Conservation (phyloP, 92 coral and sea anemone species). For the Montipora capitata region DNA sequence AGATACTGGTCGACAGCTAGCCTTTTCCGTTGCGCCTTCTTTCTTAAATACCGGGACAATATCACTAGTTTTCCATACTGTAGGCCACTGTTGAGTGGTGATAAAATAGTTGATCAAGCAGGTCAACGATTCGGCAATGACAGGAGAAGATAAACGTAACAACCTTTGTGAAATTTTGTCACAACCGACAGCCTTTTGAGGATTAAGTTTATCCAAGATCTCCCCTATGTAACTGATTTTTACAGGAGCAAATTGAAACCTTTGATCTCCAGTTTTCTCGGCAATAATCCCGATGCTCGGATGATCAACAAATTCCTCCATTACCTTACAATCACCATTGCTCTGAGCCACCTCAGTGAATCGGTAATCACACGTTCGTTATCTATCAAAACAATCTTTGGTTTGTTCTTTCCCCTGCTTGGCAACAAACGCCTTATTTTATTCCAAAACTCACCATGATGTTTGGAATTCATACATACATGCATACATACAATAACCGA, state of each 20-base stretch:
- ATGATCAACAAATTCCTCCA: constrained; percentile 59
- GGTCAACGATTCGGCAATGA: background rate
- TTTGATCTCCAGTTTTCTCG: constrained; percentile 2
- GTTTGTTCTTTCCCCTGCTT: constrained; percentile 16
- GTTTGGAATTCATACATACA: no score
- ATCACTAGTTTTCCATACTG: constrained; percentile 4
- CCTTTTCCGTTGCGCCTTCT: background rate
- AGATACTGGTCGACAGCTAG: background rate
- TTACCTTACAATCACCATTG: constrained; percentile 14
- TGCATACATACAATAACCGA: no score
- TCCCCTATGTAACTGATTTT: no score
- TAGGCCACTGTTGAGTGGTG: constrained; percentile 9
- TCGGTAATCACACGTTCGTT: constrained; percentile 50
- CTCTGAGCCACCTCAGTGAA: constrained; percentile 44
- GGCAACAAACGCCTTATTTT: constrained; percentile 32
- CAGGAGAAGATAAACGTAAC: background rate
- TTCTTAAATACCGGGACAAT: background rate
- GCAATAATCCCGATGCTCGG: constrained; percentile 42
- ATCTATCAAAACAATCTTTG: constrained; percentile 53
- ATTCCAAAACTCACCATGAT: no score
- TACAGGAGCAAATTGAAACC: no score
- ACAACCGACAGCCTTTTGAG: background rate
- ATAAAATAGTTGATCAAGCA: background rate
- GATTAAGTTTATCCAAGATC: no score
- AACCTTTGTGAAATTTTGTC: background rate